phyloP scores from a whole-genome alignment of 2,888 invertebrate genomes.

The Aphrophora alni region DNA sequence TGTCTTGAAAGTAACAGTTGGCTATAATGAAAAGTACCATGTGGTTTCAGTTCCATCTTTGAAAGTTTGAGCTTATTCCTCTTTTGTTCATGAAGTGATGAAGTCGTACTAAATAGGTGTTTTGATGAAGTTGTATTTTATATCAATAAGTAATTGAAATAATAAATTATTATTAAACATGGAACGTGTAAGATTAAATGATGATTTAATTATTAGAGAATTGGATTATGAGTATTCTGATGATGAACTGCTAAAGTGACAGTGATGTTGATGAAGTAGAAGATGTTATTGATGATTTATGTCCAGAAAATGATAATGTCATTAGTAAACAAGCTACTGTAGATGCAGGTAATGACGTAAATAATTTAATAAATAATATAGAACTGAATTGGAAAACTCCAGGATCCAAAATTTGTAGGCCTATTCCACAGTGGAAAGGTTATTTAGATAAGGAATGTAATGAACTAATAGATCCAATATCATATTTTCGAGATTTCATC shows the following conservation, averaged over 20 bases:
- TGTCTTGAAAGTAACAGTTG: no score
- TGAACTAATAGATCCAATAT: neutral
- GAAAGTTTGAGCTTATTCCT: no score
- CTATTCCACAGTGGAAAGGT: neutral
- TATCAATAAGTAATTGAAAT: no score
- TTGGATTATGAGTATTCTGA: neutral
- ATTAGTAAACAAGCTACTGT: neutral
- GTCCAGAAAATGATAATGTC: neutral
- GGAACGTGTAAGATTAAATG: no score
- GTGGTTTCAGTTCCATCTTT: no score
- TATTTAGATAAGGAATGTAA: neutral
- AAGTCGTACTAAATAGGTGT: no score
- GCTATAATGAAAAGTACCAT: no score
- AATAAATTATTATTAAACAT: no score
- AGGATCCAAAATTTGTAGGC: neutral
- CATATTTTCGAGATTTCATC: conserved; percentile 2
- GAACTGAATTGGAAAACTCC: neutral
- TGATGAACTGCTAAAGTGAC: conserved; percentile 8
- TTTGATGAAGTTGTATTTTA: no score
- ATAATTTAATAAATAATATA: neutral
- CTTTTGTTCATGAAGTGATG: no score
- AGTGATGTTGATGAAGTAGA: neutral
- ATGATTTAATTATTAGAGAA: neutral
- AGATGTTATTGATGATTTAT: neutral
- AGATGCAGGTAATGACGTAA: neutral